Conservation (phyloP, 2,113 vertebrate genomes). For the Cyanistes caeruleus region DNA sequence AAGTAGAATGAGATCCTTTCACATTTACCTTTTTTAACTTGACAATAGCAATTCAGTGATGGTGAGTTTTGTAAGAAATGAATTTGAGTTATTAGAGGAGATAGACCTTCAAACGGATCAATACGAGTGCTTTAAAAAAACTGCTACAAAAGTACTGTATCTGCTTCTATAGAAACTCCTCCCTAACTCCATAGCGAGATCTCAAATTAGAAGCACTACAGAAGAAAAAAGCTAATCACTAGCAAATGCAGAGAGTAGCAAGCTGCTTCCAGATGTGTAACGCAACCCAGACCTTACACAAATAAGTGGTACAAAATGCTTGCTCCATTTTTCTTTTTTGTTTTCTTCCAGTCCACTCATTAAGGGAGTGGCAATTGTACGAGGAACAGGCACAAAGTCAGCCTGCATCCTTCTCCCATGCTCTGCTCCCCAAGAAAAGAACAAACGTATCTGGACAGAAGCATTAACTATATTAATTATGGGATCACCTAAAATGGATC, state of each 20-base stretch:
- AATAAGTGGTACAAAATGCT: background rate
- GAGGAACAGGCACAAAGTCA: background rate
- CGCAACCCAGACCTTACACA: background rate
- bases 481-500: background rate
- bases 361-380: background rate
- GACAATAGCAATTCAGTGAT: background rate
- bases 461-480: background rate
- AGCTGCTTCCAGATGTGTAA: constrained; percentile 2
- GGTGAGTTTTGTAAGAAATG: background rate
- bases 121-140: background rate
- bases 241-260: background rate
- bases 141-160: background rate
- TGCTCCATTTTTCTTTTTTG: background rate
- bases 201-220: background rate
- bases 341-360: background rate
- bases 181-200: background rate
- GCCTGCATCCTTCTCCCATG: background rate
- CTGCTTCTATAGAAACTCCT: background rate
- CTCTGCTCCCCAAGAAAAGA: background rate
- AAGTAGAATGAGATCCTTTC: background rate
- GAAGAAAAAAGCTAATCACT: background rate
- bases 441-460: background rate
- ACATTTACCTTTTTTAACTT: background rate
- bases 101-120: background rate
- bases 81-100: background rate